Evolutionary conservation across 2,888 invertebrate genomes (phyloP).

Genomic region (Pterostichus madidus): DNA sequence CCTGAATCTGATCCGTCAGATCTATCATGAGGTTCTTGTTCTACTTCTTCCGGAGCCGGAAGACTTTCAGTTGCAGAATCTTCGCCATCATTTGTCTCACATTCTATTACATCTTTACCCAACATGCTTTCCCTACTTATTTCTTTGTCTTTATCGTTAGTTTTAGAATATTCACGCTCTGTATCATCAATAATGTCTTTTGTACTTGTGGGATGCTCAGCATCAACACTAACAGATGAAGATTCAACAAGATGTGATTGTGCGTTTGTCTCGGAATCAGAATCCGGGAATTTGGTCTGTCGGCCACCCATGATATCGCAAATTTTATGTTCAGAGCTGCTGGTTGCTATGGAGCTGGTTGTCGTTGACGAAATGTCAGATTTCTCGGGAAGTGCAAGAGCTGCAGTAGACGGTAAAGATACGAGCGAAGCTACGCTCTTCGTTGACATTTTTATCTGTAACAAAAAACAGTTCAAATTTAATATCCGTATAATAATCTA

Average conservation of each 20-base stretch:
- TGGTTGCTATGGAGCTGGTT: constrained; percentile 36
- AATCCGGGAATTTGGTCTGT: constrained; percentile 44
- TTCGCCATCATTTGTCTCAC: constrained; percentile 79
- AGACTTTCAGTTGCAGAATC: constrained; percentile 83
- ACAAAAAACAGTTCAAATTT: constrained; percentile 57
- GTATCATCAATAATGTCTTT: constrained; percentile 69
- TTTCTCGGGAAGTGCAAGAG: constrained; percentile 6
- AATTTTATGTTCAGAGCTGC: neutral
- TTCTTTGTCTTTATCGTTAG: neutral
- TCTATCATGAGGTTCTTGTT: constrained; percentile 83
- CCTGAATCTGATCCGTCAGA: constrained; percentile 93
- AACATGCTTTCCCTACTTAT: neutral
- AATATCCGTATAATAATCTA: neutral
- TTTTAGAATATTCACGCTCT: constrained; percentile 72
- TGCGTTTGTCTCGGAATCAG: constrained; percentile 7
- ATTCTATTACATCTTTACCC: constrained; percentile 33
- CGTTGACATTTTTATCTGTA: constrained; percentile 71
- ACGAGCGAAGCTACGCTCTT: constrained; percentile 56
- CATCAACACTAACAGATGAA: constrained; percentile 66
- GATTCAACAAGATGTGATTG: constrained; percentile 37
- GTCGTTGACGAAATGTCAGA: constrained; percentile 33
- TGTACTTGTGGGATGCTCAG: constrained; percentile 70
- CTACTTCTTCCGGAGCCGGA: constrained; percentile 79
- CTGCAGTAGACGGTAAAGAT: constrained; percentile 1
- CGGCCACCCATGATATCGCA: constrained; percentile 43